Base-by-base conservation (phyloP, 1,140 invertebrate genomes). In the Dreissena polymorpha region DNA sequence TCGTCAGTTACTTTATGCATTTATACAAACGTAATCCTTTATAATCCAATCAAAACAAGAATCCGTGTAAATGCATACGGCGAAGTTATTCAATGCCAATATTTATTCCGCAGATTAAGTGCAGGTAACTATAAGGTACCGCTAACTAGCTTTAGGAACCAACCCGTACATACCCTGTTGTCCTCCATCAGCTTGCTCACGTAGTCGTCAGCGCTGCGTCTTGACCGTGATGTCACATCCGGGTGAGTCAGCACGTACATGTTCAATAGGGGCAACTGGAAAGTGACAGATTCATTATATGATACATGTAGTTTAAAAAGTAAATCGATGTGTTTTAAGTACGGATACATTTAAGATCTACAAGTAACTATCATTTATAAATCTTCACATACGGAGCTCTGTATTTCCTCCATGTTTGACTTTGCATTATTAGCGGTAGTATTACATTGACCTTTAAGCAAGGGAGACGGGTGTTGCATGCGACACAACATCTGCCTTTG, bases 191-290 rank as follows among this genome's bases (percentile, higher is more conserved):
- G 72, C 63, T 49, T 69, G 21, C 14, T 23, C 13, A 83, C 68
- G 63, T 13, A 63, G 60, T 76, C 57, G 7, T 76, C 81, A 6
- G 81, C 81, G 60, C 72, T 76, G 55, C 81, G 53, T 49, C 76
- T 83, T 12, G 81, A 83, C 51, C 81, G 16, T 16, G 67, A 64
- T 12, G 25, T 49, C 10, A 83, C 81, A n/a, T 83, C 73, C 21
- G 81, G 27, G 49, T 83, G 81, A 51, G 27, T 18, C 10, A 83
- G 39, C 18, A 70, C 21, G 53, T 76, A 83, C 49, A 83, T 60
- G 29, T 83, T 29, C 49, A 83, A 69, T 27, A 67, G 14, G 18
- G 71, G 64, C 25, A 83, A 14, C 80, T 83, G 71, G 21, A 69
- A 74, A 27, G 49, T 7, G 23, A 23, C 60, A 16, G 21, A 49